Conservation (phyloP, 2,888 invertebrate species). For the Incurvaria masculella region DNA sequence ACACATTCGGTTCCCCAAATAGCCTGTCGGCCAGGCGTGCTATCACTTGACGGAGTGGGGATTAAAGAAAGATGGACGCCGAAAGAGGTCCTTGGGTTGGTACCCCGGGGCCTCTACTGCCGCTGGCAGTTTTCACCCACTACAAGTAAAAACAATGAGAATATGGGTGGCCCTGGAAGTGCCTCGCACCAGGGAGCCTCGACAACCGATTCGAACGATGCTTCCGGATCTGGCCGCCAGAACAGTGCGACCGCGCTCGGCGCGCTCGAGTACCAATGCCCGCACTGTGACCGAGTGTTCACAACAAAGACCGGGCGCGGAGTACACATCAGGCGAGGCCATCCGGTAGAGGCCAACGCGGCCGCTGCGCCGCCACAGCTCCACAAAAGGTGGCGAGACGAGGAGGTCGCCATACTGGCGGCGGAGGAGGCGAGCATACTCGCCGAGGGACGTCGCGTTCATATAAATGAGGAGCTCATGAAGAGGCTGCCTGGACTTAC, state of each 20-base stretch:
- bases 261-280: conserved; percentile 17
- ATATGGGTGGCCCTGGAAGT: background rate
- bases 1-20: background rate
- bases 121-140: background rate
- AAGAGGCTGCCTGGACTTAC: conserved; percentile 6
- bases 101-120: background rate
- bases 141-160: background rate
- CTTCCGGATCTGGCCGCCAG: conserved; percentile 23
- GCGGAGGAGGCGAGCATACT: conserved; percentile 7
- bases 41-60: background rate
- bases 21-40: background rate
- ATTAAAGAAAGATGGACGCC: background rate
- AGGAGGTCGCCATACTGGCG: conserved; percentile 13
- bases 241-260: conserved; percentile 35
- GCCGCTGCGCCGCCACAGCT: conserved; percentile 12
- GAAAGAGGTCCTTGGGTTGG: background rate
- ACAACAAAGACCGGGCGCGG: conserved; percentile 11
- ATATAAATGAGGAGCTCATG: background rate
- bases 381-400: conserved; percentile 15
- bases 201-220: background rate
- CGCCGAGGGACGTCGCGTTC: background rate
- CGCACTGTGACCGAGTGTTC: background rate
- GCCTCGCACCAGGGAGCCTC: background rate
- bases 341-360: conserved; percentile 13
- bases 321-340: conserved; percentile 11